Conservation (phyloP, 1,140 invertebrate genomes). For the Pachypsylla venusta region DNA sequence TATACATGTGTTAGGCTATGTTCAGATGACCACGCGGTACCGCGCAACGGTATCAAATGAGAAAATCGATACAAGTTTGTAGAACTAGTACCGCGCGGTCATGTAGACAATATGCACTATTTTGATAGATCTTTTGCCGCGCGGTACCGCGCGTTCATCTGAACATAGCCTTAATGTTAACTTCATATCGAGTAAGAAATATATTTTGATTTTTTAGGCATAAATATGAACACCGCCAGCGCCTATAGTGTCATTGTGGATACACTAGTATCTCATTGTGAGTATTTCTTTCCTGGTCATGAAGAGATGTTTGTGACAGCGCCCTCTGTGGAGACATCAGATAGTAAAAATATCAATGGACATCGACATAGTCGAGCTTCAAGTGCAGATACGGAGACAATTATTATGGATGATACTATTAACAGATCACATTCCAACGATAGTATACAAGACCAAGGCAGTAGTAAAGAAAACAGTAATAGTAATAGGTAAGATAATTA, state of each 20-base stretch:
- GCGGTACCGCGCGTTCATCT: no score
- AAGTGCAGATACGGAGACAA: conserved; percentile 24
- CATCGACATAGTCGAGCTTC: conserved; percentile 21
- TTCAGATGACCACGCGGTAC: no score
- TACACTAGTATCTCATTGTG: conserved; percentile 65
- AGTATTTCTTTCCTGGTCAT: conserved; percentile 74
- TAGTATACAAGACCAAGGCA: conserved; percentile 35
- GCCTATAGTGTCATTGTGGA: conserved; percentile 66
- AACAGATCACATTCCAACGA: conserved; percentile 49
- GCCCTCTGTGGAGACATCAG: not conserved
- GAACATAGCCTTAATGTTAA: no score
- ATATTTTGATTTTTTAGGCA: conserved; percentile 35
- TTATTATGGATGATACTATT: conserved; percentile 29
- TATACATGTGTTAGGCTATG: no score
- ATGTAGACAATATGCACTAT: no score
- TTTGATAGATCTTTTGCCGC: no score
- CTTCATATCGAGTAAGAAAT: no score
- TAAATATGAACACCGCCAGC: conserved; percentile 76
- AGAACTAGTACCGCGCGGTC: no score
- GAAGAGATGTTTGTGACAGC: conserved; percentile 24
- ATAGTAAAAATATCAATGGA: conserved; percentile 15
- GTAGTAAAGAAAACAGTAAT: no score
- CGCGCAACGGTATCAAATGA: no score
- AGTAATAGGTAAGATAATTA: no score
- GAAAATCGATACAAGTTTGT: no score